phyloP scores from a whole-genome alignment of 1,140 invertebrate genomes.

The Drosophila miranda region DNA sequence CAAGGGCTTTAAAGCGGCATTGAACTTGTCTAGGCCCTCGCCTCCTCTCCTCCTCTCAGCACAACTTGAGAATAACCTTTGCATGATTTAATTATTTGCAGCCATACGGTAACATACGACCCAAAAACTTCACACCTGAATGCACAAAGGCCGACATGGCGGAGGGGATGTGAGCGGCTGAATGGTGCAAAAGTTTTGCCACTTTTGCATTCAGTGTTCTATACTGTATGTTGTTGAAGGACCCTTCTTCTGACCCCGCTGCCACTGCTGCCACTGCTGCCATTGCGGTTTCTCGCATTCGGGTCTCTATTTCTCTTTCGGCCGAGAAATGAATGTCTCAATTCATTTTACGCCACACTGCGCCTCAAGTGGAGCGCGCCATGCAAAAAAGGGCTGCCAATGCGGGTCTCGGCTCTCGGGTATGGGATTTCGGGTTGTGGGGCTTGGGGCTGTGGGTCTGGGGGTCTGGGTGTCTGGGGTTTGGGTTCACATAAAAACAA shows the following conservation, averaged over 20 bases:
- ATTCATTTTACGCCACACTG: constrained; percentile 80
- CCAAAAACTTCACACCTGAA: constrained; percentile 75
- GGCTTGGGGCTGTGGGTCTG: too few species aligned
- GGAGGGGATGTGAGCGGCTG: constrained; percentile 19
- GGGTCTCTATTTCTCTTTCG: constrained; percentile 19
- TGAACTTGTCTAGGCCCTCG: constrained; percentile 58
- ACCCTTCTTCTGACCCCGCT: neutral
- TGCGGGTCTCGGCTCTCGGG: constrained; percentile 36
- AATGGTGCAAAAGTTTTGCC: constrained; percentile 62
- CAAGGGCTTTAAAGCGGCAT: constrained; percentile 61
- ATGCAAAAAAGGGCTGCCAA: constrained; percentile 75
- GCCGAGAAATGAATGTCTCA: constrained; percentile 69
- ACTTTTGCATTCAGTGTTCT: constrained; percentile 66
- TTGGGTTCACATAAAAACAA: too few species aligned
- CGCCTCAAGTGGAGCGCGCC: constrained; percentile 68
- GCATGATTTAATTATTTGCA: constrained; percentile 79
- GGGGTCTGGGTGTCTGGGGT: neutral
- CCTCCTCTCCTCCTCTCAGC: neutral
- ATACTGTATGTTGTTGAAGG: constrained; percentile 37
- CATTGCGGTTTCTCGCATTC: constrained; percentile 32
- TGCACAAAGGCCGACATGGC: constrained; percentile 34
- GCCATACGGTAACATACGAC: constrained; percentile 43
- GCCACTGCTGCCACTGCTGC: too few species aligned
- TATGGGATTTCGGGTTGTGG: constrained; percentile 19
- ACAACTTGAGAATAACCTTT: constrained; percentile 50